phyloP scores from a whole-genome alignment of 2,113 vertebrate species.

The Myanophis thanlyinensis region DNA sequence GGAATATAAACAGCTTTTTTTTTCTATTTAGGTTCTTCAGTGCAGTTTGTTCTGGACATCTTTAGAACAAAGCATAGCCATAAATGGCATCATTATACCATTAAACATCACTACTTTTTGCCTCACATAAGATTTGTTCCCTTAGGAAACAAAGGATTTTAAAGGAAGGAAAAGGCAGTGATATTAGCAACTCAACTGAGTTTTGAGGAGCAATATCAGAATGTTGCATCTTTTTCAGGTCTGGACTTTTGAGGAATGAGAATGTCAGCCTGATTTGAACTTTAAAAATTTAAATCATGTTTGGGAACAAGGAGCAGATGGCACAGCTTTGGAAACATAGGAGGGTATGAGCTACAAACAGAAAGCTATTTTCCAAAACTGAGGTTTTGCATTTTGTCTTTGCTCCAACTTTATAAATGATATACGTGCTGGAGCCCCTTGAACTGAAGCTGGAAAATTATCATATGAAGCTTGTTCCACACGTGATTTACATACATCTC shows the following conservation, averaged over 20 bases:
- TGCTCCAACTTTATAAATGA: background rate
- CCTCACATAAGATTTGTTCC: background rate
- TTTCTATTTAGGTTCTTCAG: background rate
- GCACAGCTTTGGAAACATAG: background rate
- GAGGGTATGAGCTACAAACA: background rate
- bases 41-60: background rate
- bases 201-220: background rate
- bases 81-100: background rate
- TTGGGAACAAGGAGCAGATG: background rate
- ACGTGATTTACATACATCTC: background rate
- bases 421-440: background rate
- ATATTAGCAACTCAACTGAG: background rate
- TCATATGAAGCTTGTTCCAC: too few species aligned
- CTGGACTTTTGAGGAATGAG: background rate
- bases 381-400: background rate
- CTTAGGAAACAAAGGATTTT: background rate
- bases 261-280: background rate
- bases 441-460: background rate
- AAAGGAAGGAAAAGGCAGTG: background rate
- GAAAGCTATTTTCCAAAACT: background rate
- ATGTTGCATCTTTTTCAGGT: background rate
- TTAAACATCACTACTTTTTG: background rate
- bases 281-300: conserved; percentile 1
- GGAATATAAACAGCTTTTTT: background rate
- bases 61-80: background rate